Percentiles rank a stretch among this genome's conserved stretches.
phyloP scores from a whole-genome alignment of 2,888 invertebrate species.

The Papilio elwesi region DNA sequence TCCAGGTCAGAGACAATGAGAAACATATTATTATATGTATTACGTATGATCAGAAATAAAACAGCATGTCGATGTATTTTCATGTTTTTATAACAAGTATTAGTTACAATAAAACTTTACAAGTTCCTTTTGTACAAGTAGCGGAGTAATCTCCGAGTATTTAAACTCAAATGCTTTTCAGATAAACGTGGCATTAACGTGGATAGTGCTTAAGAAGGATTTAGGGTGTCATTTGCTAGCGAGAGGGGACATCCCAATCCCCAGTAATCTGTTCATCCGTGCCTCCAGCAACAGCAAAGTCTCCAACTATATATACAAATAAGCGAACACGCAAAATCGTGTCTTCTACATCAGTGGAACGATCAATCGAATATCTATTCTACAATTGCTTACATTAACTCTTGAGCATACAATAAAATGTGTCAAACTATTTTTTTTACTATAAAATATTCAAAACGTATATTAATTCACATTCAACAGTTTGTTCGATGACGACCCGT shows the following conservation, averaged over 20 bases:
- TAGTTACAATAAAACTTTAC: constrained; percentile 81
- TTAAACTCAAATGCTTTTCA: constrained; percentile 69
- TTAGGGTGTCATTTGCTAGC: constrained; percentile 57
- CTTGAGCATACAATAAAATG: constrained; percentile 40
- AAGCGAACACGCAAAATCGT: constrained; percentile 28
- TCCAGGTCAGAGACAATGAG: too few species aligned
- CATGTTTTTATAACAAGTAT: constrained; percentile 81
- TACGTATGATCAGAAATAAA: constrained; percentile 37
- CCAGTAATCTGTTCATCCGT: constrained; percentile 68
- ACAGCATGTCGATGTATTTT: constrained; percentile 64
- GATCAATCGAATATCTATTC: constrained; percentile 34
- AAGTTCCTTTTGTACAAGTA: constrained; percentile 80
- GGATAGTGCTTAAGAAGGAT: constrained; percentile 61
- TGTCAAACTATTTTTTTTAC: constrained; percentile 22
- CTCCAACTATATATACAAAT: constrained; percentile 47
- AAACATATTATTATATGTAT: too few species aligned
- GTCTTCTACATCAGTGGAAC: constrained; percentile 17
- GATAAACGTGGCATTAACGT: constrained; percentile 62
- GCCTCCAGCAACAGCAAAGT: constrained; percentile 63
- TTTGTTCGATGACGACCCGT: constrained; percentile 19
- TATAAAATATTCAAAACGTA: constrained; percentile 28
- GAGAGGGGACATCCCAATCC: constrained; percentile 46
- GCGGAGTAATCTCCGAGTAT: constrained; percentile 68
- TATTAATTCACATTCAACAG: constrained; percentile 19
- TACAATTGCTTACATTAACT: constrained; percentile 36